These are phyloP conservation scores for Saguinus imperator DNA, from an alignment of 2,113 vertebrate genomes.

Conservation along the genomic window DNA sequence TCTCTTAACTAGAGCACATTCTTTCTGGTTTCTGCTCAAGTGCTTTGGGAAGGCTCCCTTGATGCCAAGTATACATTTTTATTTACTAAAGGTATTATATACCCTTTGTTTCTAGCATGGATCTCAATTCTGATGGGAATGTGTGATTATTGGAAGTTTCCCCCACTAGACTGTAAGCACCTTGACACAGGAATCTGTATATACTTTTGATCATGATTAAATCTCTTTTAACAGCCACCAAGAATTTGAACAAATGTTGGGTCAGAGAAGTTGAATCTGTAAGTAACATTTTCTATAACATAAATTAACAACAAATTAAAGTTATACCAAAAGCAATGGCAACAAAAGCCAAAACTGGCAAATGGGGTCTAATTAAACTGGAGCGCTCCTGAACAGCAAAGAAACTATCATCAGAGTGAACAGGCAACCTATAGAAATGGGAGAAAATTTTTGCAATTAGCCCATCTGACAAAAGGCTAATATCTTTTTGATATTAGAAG, in stretches of 20 bases:
- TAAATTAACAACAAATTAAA: not conserved
- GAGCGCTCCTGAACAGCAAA: too few species aligned
- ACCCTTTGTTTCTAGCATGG: not conserved
- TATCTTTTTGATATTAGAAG: too few species aligned
- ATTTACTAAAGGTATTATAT: not conserved
- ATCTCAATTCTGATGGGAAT: not conserved
- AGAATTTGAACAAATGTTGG: not conserved
- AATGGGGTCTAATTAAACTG: too few species aligned
- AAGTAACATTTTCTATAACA: not conserved
- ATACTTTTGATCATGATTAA: not conserved
- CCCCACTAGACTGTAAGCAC: not conserved
- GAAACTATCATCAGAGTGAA: too few species aligned
- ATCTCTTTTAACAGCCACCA: not conserved
- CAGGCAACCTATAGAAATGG: too few species aligned
- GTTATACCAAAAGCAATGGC: too few species aligned
- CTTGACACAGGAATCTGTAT: not conserved
- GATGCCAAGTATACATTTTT: not conserved
- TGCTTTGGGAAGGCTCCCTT: not conserved
- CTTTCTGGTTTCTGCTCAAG: constrained; percentile 4
- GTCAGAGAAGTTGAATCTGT: not conserved
- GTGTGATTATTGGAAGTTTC: not conserved
- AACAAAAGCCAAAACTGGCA: too few species aligned
- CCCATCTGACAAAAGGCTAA: too few species aligned
- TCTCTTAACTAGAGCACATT: not conserved
- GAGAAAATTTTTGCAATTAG: too few species aligned